Percentiles rank a stretch among this genome's conserved stretches.
Evolutionary conservation across 2,888 invertebrate species (phyloP).

Genomic region (Shargacucullia verbasci): DNA sequence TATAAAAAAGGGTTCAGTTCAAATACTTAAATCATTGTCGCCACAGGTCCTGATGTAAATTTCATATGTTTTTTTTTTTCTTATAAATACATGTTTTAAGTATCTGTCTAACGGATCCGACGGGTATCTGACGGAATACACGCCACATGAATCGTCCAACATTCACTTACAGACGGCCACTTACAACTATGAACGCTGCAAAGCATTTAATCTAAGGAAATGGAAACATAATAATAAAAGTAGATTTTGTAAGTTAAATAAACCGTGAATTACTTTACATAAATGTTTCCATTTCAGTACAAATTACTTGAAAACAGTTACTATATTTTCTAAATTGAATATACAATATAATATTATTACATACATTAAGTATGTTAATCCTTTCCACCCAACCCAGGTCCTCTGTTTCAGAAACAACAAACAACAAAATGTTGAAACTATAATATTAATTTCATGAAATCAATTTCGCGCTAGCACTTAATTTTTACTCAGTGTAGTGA

Average conservation of each 20-base stretch:
- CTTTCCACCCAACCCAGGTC: not conserved
- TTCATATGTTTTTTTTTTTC: too few relatives aligned
- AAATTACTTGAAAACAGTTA: slow-evolving; percentile 15
- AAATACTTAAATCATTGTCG: too few relatives aligned
- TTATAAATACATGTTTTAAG: too few relatives aligned
- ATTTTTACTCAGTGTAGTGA: slow-evolving; percentile 8
- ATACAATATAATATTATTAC: slow-evolving; percentile 6
- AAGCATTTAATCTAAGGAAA: slow-evolving; percentile 20
- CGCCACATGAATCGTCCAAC: slow-evolving; percentile 27
- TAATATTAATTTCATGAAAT: not conserved
- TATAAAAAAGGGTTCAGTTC: too few relatives aligned
- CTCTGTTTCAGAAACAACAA: not conserved
- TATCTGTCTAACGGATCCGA: too few relatives aligned
- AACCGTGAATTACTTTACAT: slow-evolving; percentile 32
- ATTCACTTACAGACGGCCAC: slow-evolving; percentile 31
- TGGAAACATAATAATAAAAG: too few relatives aligned
- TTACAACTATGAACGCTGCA: slow-evolving; percentile 21
- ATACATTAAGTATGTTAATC: slow-evolving; percentile 23
- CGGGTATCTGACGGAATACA: too few relatives aligned
- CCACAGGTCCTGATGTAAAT: too few relatives aligned
- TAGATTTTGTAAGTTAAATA: slow-evolving; percentile 34
- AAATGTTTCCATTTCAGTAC: slow-evolving; percentile 11
- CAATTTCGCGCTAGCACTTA: not conserved
- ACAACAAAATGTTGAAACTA: not conserved
- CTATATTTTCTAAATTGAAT: not conserved